A percentile compares a stretch with the other conserved stretches of the same genome.
phyloP scores from a whole-genome alignment of 2,888 invertebrate genomes.

The Orthosia gothica region DNA sequence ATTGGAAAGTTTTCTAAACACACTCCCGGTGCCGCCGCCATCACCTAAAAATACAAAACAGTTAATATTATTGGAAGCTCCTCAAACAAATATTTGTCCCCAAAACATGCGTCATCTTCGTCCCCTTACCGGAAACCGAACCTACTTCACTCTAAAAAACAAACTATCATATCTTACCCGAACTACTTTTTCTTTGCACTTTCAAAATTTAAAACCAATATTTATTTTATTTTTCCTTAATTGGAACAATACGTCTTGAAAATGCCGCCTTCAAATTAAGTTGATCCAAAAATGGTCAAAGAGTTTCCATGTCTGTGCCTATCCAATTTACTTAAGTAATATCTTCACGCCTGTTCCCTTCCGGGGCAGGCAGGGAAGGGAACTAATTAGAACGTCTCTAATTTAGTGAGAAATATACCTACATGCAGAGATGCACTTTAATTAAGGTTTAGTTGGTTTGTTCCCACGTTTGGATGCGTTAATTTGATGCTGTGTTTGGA shows the following conservation, averaged over 20 bases:
- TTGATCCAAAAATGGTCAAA: conserved; percentile 47
- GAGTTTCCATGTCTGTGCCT: conserved; percentile 9
- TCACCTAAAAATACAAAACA: conserved; percentile 49
- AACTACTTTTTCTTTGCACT: conserved; percentile 49
- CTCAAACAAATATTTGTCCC: conserved; percentile 51
- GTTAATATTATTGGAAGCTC: conserved; percentile 42
- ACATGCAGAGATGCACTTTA: conserved; percentile 47
- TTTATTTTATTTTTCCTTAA: conserved; percentile 53
- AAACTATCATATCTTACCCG: background rate
- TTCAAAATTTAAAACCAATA: conserved; percentile 60
- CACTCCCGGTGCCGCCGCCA: background rate
- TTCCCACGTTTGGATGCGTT: conserved; percentile 61
- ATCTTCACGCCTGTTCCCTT: conserved; percentile 40
- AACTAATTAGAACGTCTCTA: conserved; percentile 58
- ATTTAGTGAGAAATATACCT: conserved; percentile 54
- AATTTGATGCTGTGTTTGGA: conserved; percentile 52
- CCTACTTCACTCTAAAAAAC: conserved; percentile 27
- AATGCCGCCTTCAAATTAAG: conserved; percentile 50
- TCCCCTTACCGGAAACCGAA: conserved; percentile 42
- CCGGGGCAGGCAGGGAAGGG: conserved; percentile 24
- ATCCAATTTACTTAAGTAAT: conserved; percentile 48
- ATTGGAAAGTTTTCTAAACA: conserved; percentile 52
- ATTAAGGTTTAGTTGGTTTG: conserved; percentile 41
- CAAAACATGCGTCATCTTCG: conserved; percentile 14
- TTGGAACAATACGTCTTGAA: conserved; percentile 49